A percentile compares a stretch with the other conserved stretches of the same genome.
Conservation (phyloP, 1,140 invertebrate species). For the Ladona fulva region DNA sequence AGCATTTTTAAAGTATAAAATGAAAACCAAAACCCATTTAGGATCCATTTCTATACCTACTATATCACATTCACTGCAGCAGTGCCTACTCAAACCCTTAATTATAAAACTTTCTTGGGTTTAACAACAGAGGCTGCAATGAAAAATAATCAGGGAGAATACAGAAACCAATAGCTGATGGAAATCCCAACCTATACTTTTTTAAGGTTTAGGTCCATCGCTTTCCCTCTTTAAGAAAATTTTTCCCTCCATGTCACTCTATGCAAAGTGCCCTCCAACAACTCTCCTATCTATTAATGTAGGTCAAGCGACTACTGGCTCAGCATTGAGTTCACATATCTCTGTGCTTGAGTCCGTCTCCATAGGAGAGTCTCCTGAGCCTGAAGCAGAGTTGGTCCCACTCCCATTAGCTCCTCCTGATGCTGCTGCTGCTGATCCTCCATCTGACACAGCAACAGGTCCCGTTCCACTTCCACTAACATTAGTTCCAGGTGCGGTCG, state of each 20-base stretch:
- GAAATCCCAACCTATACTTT: not conserved
- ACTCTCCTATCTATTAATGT: constrained; percentile 1
- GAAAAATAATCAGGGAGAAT: constrained; percentile 3
- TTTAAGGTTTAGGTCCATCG: not conserved
- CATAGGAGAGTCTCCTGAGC: not conserved
- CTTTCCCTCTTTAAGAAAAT: not conserved
- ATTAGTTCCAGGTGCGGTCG: not conserved
- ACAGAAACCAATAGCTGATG: not conserved
- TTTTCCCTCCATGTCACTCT: not conserved
- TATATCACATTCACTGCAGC: constrained; percentile 1
- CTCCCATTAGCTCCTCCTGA: not conserved
- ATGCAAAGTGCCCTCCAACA: not conserved
- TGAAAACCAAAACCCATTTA: constrained; percentile 8
- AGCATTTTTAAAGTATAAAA: not conserved
- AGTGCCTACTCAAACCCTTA: not conserved
- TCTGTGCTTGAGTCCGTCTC: not conserved
- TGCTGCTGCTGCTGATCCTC: not conserved
- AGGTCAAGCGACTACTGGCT: constrained; percentile 7
- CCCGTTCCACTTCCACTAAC: not conserved
- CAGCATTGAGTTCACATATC: constrained; percentile 5
- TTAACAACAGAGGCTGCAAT: not conserved
- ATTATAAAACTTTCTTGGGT: constrained; percentile 7
- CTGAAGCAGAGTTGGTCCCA: not conserved
- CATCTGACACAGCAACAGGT: not conserved
- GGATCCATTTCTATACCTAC: constrained; percentile 1